A percentile compares a stretch with the other conserved stretches of the same genome.
phyloP scores from a whole-genome alignment of 2,797 vertebrate species.

The Rhyacichthys aspro region DNA sequence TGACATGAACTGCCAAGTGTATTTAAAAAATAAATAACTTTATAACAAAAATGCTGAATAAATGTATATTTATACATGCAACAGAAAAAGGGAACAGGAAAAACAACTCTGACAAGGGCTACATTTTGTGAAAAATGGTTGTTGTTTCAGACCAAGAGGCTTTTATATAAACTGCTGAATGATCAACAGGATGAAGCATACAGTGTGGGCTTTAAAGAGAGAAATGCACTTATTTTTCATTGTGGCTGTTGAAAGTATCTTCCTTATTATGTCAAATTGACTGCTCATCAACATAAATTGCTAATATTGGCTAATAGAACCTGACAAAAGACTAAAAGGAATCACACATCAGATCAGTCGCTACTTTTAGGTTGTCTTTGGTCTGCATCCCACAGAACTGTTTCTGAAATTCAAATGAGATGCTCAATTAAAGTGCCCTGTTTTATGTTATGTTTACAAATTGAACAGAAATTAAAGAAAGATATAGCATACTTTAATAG shows the following conservation, averaged over 20 bases:
- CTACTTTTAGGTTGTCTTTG: neutral
- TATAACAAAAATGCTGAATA: neutral
- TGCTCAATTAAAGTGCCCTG: neutral
- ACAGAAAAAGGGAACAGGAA: neutral
- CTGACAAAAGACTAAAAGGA: slow-evolving; percentile 2
- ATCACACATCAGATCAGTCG: neutral
- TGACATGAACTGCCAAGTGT: neutral
- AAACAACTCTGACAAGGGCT: too few relatives aligned
- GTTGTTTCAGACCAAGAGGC: neutral
- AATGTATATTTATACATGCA: neutral
- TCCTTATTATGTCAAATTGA: neutral
- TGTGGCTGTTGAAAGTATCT: neutral
- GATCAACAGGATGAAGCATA: neutral
- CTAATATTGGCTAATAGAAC: neutral
- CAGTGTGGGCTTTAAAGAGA: too few relatives aligned
- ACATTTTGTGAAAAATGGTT: too few relatives aligned
- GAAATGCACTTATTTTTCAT: neutral
- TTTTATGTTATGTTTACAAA: slow-evolving; percentile 1
- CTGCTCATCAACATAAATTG: slow-evolving; percentile 1
- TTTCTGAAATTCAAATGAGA: slow-evolving; percentile 5
- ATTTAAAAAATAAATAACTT: neutral
- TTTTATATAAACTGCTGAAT: neutral
- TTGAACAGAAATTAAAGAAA: neutral
- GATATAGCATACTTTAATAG: slow-evolving; percentile 1
- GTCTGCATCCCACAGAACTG: neutral